Conservation (phyloP, 30 jellyfish, hydroid and myxozoan genomes). For the Aurelia coerulea region DNA sequence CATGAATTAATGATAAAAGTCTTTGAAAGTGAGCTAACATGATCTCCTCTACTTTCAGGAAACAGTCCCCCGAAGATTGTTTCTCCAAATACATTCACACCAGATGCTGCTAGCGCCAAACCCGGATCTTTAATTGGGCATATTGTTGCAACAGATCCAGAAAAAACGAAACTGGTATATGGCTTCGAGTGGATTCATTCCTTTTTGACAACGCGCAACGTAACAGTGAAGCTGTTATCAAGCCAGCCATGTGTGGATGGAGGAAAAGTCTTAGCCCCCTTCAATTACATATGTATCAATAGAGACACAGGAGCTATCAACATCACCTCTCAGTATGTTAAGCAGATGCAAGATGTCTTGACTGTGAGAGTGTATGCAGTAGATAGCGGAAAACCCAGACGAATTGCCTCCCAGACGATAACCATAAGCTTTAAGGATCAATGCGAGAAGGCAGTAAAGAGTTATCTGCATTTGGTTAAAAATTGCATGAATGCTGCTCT, state of each 20-base stretch:
- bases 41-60: slow-evolving; percentile 11
- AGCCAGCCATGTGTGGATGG: slow-evolving; percentile 41
- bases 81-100: neutral
- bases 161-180: slow-evolving; percentile 23
- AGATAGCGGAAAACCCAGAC: slow-evolving; percentile 62
- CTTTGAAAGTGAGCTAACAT: too few relatives aligned
- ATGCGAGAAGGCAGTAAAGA: slow-evolving; percentile 17
- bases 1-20: too few relatives aligned
- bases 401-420: slow-evolving; percentile 6
- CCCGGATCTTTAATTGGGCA: slow-evolving; percentile 35
- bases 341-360: slow-evolving; percentile 28
- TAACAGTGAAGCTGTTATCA: neutral
- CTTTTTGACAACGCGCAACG: neutral
- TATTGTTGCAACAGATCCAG: slow-evolving; percentile 39
- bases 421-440: slow-evolving; percentile 26
- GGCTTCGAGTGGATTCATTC: slow-evolving; percentile 42
- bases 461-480: slow-evolving; percentile 1
- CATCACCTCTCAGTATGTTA: slow-evolving; percentile 29
- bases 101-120: neutral
- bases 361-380: slow-evolving; percentile 26
- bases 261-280: slow-evolving; percentile 19
- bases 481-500: slow-evolving; percentile 9
- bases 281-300: slow-evolving; percentile 40
- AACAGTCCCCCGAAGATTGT: slow-evolving; percentile 37
- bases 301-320: slow-evolving; percentile 52